phyloP scores from a whole-genome alignment of 2,888 invertebrate genomes.

The Hirtodrosophila confusa region DNA sequence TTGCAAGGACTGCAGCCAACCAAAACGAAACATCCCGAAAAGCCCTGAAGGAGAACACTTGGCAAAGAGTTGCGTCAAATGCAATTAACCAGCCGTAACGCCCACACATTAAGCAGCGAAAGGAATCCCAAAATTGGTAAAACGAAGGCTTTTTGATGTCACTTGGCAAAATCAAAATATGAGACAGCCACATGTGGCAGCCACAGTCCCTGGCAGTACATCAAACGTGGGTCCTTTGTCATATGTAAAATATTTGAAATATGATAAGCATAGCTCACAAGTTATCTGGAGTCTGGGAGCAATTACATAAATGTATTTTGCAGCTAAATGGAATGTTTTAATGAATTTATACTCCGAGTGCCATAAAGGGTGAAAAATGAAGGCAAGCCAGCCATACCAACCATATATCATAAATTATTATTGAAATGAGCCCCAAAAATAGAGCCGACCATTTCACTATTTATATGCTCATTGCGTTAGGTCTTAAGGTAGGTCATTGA shows the following conservation, averaged over 20 bases:
- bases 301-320: constrained; percentile 73
- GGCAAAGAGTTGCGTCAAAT: constrained; percentile 51
- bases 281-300: constrained; percentile 37
- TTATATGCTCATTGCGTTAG: constrained; percentile 19
- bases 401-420: constrained; percentile 12
- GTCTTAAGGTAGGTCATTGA: constrained; percentile 69
- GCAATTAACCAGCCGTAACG: constrained; percentile 76
- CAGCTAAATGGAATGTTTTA: constrained; percentile 73
- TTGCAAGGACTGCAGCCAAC: constrained; percentile 20
- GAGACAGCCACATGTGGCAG: constrained; percentile 18
- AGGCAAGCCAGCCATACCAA: not conserved
- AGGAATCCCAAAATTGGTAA: constrained; percentile 39
- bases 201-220: constrained; percentile 16
- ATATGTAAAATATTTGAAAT: constrained; percentile 73
- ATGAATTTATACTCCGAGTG: constrained; percentile 68
- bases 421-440: constrained; percentile 9
- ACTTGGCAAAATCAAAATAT: constrained; percentile 44
- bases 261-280: constrained; percentile 43
- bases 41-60: constrained; percentile 41
- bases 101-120: constrained; percentile 65
- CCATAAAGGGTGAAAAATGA: constrained; percentile 34
- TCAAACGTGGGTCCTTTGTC: constrained; percentile 58
- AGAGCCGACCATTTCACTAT: constrained; percentile 15
- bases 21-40: constrained; percentile 3
- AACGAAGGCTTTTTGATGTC: constrained; percentile 70